These are phyloP conservation scores for Parascotia fuliginaria DNA, from an alignment of 2,888 invertebrate genomes.

Conservation along the genomic window DNA sequence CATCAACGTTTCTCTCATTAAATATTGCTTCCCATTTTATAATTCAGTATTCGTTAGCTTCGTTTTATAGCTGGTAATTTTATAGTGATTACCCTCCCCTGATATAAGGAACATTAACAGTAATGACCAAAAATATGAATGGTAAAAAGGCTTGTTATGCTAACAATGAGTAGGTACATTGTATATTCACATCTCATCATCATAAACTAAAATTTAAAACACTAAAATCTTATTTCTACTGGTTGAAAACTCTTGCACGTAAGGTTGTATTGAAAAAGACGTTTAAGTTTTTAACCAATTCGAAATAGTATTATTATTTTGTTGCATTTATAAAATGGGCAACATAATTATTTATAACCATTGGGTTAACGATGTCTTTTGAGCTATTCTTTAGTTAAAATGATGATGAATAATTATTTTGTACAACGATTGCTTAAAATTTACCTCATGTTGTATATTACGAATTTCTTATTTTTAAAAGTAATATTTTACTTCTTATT, in stretches of 20 bases:
- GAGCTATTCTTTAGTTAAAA: no score
- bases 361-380: no score
- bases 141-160: background rate
- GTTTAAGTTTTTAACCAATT: no score
- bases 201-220: slow-evolving; percentile 28
- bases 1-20: slow-evolving; percentile 44
- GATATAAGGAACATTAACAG: background rate
- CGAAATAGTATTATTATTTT: no score
- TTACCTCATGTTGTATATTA: no score
- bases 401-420: no score
- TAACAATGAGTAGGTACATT: slow-evolving; percentile 2
- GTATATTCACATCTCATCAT: background rate
- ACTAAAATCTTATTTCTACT: slow-evolving; percentile 31
- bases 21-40: slow-evolving; percentile 46
- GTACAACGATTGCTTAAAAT: no score
- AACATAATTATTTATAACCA: no score
- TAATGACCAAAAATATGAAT: background rate
- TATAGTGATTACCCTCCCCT: slow-evolving; percentile 4
- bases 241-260: slow-evolving; percentile 21
- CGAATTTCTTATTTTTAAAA: no score
- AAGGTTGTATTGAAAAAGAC: no score
- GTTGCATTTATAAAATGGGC: no score
- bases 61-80: slow-evolving; percentile 1
- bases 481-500: no score
- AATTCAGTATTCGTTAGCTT: slow-evolving; percentile 22